Evolutionary conservation across 1,140 invertebrate species (phyloP).

Genomic region (Cephus cinctus): DNA sequence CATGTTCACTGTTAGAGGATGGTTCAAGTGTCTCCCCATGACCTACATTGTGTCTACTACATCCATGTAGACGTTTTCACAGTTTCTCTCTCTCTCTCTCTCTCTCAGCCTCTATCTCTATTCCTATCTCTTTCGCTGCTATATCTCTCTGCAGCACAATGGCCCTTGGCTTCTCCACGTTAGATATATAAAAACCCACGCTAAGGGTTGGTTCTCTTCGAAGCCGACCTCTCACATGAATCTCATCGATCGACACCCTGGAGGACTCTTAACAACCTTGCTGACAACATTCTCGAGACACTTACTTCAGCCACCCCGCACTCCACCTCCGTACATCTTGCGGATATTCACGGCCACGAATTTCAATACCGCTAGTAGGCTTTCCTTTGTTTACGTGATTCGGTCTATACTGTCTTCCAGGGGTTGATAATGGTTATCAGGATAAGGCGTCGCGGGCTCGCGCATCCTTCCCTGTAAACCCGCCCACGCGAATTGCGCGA

Average conservation of each 20-base stretch:
- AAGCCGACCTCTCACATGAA: slow-evolving; percentile 24
- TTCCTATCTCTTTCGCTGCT: slow-evolving; percentile 17
- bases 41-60: no score
- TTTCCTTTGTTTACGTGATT: no score
- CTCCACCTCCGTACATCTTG: no score
- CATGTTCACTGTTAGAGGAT: no score
- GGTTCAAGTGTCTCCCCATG: no score
- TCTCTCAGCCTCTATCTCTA: slow-evolving; percentile 7
- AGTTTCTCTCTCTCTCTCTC: neutral
- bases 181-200: neutral
- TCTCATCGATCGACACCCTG: slow-evolving; percentile 23
- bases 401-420: no score
- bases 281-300: slow-evolving; percentile 3
- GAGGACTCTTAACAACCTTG: slow-evolving; percentile 10
- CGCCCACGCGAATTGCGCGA: slow-evolving; percentile 22
- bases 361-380: no score
- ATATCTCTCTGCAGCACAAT: no score
- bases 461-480: slow-evolving; percentile 29
- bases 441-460: slow-evolving; percentile 14
- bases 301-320: slow-evolving; percentile 13
- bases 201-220: neutral
- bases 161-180: neutral
- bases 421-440: slow-evolving; percentile 12
- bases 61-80: no score
- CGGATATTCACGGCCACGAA: no score